phyloP scores from a whole-genome alignment of 2,888 invertebrate species.

The Eupithecia dodoneata region DNA sequence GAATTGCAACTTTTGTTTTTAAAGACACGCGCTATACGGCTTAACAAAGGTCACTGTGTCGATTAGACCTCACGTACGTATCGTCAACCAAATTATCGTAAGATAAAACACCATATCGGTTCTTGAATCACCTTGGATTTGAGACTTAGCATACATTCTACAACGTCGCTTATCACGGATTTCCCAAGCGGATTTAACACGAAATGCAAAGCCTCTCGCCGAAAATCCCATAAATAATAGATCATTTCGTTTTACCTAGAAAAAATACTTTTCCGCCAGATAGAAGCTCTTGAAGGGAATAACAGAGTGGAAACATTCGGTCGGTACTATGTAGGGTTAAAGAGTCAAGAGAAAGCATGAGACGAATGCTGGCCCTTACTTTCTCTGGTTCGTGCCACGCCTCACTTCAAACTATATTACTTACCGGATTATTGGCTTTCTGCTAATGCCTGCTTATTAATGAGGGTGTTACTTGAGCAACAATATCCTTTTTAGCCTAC shows the following conservation, averaged over 20 bases:
- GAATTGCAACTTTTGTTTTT: slow-evolving; percentile 79
- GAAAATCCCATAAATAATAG: slow-evolving; percentile 12
- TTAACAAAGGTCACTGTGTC: slow-evolving; percentile 57
- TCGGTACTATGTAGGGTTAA: slow-evolving; percentile 58
- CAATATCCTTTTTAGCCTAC: slow-evolving; percentile 8
- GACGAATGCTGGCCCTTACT: slow-evolving; percentile 68
- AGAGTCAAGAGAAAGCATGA: slow-evolving; percentile 70
- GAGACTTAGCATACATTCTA: not conserved
- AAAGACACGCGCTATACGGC: slow-evolving; percentile 56
- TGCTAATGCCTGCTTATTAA: slow-evolving; percentile 20
- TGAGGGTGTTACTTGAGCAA: slow-evolving; percentile 19
- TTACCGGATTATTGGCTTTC: slow-evolving; percentile 25
- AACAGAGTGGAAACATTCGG: slow-evolving; percentile 39
- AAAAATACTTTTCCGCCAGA: slow-evolving; percentile 22
- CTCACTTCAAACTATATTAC: slow-evolving; percentile 38
- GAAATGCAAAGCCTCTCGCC: not conserved
- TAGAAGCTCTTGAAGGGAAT: slow-evolving; percentile 33
- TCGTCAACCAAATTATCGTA: not conserved
- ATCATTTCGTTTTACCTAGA: slow-evolving; percentile 25
- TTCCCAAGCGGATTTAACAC: not conserved
- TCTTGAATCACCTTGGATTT: not conserved
- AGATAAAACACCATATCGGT: not conserved
- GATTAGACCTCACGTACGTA: slow-evolving; percentile 32
- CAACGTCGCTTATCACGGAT: slow-evolving; percentile 1
- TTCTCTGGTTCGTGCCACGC: slow-evolving; percentile 67